Evolutionary conservation across 2,797 vertebrate species (phyloP).

Genomic region (Aulostomus chinensis): DNA sequence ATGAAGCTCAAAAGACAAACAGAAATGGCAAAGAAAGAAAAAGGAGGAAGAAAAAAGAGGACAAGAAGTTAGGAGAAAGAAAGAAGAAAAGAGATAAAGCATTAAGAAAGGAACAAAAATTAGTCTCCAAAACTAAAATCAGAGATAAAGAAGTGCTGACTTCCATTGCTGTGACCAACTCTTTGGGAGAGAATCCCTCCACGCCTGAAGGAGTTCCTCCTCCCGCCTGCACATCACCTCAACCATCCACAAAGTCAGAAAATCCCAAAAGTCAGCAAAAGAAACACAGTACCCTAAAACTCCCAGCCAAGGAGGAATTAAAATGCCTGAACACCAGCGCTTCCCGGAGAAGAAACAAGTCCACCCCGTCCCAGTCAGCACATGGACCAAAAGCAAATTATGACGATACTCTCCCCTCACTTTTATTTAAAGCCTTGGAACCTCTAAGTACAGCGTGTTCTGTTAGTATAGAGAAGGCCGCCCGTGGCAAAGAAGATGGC

Average conservation of each 20-base stretch:
- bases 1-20: constrained; percentile 37
- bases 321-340: too few species aligned
- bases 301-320: constrained; percentile 11
- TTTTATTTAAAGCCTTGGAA: constrained; percentile 53
- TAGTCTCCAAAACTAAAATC: constrained; percentile 28
- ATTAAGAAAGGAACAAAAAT: constrained; percentile 49
- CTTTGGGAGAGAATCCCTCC: constrained; percentile 27
- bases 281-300: constrained; percentile 23
- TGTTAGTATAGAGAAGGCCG: constrained; percentile 19
- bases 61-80: constrained; percentile 47
- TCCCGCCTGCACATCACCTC: constrained; percentile 40
- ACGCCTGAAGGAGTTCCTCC: constrained; percentile 10
- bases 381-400: constrained; percentile 19
- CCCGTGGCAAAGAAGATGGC: constrained; percentile 23
- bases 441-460: constrained; percentile 38
- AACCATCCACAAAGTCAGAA: constrained; percentile 47
- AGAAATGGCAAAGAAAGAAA: constrained; percentile 63
- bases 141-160: constrained; percentile 23
- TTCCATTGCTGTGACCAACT: constrained; percentile 7
- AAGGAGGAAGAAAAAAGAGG: constrained; percentile 65
- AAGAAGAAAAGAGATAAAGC: constrained; percentile 65
- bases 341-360: not conserved
- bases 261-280: constrained; percentile 56
- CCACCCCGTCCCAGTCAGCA: constrained; percentile 14
- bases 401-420: constrained; percentile 32